These are phyloP conservation scores for Syndactyla subalaris DNA, from an alignment of 2,797 vertebrate species.

Conservation along the genomic window DNA sequence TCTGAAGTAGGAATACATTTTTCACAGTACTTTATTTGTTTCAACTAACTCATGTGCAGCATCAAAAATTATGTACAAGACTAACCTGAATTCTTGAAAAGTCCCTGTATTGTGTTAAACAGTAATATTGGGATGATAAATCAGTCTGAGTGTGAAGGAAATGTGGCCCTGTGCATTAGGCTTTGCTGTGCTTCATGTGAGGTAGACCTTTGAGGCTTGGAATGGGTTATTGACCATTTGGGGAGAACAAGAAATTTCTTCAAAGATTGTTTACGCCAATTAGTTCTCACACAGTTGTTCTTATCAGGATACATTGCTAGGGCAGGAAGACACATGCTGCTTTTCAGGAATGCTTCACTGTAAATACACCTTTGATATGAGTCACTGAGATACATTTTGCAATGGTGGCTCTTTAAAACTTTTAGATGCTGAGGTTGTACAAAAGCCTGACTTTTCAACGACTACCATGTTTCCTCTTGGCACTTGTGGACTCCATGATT, in stretches of 20 bases:
- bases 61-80: neutral
- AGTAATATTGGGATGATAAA: neutral
- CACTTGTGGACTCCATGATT: neutral
- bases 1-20: neutral
- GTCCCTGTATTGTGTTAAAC: neutral
- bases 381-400: rapidly evolving
- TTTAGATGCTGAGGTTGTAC: neutral
- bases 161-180: neutral
- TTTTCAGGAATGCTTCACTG: neutral
- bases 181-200: neutral
- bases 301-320: neutral
- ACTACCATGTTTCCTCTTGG: neutral
- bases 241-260: neutral
- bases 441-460: neutral
- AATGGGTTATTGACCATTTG: neutral
- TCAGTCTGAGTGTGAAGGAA: neutral
- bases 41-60: neutral
- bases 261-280: no score
- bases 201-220: neutral
- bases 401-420: neutral
- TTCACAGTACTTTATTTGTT: neutral
- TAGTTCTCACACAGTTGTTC: neutral
- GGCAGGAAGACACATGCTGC: neutral
- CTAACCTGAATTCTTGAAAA: neutral
- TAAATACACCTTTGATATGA: neutral